Evolutionary conservation across 2,888 invertebrate species (phyloP), one percentile per base, ranked within the genome.

Genomic region (Dolichomitus sp.): DNA sequence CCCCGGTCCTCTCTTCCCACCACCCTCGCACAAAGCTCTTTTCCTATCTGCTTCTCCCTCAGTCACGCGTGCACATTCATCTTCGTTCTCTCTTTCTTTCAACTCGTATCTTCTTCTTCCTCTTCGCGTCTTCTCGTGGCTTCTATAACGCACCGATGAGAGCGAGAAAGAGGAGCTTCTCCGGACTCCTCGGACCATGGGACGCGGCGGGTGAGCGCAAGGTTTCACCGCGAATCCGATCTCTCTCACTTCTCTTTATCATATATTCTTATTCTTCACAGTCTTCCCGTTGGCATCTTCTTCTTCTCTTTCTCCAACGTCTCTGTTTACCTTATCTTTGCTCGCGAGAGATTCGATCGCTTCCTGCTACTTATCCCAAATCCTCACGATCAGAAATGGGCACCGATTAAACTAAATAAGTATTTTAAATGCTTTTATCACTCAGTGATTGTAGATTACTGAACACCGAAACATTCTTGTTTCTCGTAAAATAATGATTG

Each of bases 41-140:
- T 78, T 72, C 86, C 89, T 86, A 83, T 83, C 66, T 85, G 61
- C 79, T 66, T 78, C 81, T 70, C 68, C 27, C 75, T 84, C 65
- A 30, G 54, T 61, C 65, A 48, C 63, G 57, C 66, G 59, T 66
- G 37, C 57, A 11, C 42, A 27, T 61, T 37, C 54, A 30, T 63
- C 77, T 54, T 50, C 69, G 37, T 33, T 37, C 30, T 37, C 59
- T 66, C 52, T 30, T 50, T 65, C 27, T 54, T 17, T 66, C 45
- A 59, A 59, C 65, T 59, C 65, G 76, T 79, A 23, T 63, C 33
- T 42, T 30, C 80, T 52, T 54, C 73, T 42, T 54, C 27, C 40
- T 42, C 70, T 27, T 63, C n/a, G 61, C 59, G 2, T 37, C 7
- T 61, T 54, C 52, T 37, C 70, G 54, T 63, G 59, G 59, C 37